phyloP scores from a whole-genome alignment of 2,113 vertebrate species.

The Sorex araneus region DNA sequence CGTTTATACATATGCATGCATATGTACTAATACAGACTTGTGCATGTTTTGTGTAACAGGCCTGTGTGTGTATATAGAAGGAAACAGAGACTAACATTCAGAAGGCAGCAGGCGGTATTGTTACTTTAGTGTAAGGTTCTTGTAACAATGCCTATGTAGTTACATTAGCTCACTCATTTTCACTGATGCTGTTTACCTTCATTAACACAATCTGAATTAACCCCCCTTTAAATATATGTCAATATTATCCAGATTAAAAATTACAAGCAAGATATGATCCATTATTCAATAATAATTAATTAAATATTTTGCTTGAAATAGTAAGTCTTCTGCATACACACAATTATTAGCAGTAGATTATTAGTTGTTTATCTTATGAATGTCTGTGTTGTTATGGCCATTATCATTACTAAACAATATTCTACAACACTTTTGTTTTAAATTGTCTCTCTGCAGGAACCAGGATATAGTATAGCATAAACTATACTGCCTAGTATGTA shows the following conservation, averaged over 20 bases:
- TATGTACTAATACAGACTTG: neutral
- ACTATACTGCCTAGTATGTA: too few species aligned
- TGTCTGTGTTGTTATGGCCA: neutral
- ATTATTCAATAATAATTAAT: conserved; percentile 32
- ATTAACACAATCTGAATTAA: conserved; percentile 6
- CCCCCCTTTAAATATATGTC: neutral
- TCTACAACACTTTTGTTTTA: neutral
- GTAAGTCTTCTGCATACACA: neutral
- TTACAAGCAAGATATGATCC: neutral
- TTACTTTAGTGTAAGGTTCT: neutral
- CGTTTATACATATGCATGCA: neutral
- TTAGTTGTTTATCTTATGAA: neutral
- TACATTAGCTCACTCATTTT: conserved; percentile 18
- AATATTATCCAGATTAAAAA: neutral
- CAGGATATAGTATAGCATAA: too few species aligned
- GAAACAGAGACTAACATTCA: neutral
- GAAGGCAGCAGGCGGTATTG: neutral
- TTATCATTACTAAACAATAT: neutral
- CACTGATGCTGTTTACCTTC: neutral
- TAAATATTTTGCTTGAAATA: conserved; percentile 3
- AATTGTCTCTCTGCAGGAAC: neutral
- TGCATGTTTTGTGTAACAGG: neutral
- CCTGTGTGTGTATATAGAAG: neutral
- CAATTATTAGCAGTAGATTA: conserved; percentile 20
- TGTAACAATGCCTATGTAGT: neutral